Evolutionary conservation across 2,113 vertebrate species (phyloP), one percentile per base, ranked within the genome.

Genomic region (Carollia perspicillata): DNA sequence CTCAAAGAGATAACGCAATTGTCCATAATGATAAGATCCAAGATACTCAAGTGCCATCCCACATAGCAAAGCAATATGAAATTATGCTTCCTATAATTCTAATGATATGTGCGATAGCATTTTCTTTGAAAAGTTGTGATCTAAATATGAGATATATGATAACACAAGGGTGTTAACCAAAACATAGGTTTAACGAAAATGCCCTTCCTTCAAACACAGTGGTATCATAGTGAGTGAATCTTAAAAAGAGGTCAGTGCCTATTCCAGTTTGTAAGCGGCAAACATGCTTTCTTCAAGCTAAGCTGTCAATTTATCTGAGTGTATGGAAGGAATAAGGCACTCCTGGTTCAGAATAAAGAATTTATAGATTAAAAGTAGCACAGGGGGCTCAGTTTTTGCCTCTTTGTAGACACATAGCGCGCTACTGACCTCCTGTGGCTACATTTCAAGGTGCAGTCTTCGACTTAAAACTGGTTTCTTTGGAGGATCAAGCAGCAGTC

Each of bases 341-440:
- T 89, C 30, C 26, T 80, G 28, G n/a, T 40, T 95, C 79, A 84
- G 79, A 93, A 44, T 17, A 86, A 75, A 26, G 58, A 65, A 63
- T 69, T 37, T 80, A 40, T n/a, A 5, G 5, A 33, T 84, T 75
- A 40, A 84, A 88, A 22, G 28, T 18, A 44, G 3, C 6, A 26
- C 5, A 47, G 3, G 20, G 22, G 14, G 3, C 4, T 42, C n/a
- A 3, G 20, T 37, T 40, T 55, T 51, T 18, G 37, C 13, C 6
- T 49, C 40, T 69, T 81, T 44, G 30, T 30, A 30, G 55, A 53
- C 35, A 28, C 44, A 12, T 8, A 55, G 75, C 40, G 22, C 49
- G 4, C 40, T 60, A 63, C 69, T 95, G 94, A 74, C 93, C 75
- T 65, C 92, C 6, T 30, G 84, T 96, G 97, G 87, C 44, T 42